Evolutionary conservation across 1,140 invertebrate genomes (phyloP), one percentile per base, ranked within the genome.

Genomic region (Telenomus remus): DNA sequence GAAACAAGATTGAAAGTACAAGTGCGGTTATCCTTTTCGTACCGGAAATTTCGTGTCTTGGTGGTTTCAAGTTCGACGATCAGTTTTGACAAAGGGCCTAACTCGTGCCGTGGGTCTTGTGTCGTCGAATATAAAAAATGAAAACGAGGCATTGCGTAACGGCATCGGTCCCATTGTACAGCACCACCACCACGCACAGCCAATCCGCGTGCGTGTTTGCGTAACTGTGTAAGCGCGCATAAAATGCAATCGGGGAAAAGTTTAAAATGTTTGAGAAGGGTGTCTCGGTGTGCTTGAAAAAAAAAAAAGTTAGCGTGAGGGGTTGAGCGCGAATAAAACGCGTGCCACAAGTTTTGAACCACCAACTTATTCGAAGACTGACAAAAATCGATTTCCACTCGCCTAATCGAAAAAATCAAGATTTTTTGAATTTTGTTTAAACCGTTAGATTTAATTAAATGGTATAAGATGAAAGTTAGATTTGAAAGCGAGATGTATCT

Each of bases 211-310:
- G 54, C 69, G 55, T 73, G 70, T 73, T 73, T 76, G 65, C 51
- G 60, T 65, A 70, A 54, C 69, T 56, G 42, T 56, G 68, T 69
- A 68, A 65, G 68, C 60, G 66, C 68, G 68, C 79, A 79, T 80
- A 78, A 82, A 81, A 76, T 77, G 75, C 70, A 66, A 80, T 79
- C 65, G 64, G 57, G 68, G 80, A 39, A 85, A 86, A 85, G 76
- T 87, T 87, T 88, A 86, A 86, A 88, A 84, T 86, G 84, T 83
- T 85, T 82, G 79, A 71, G 76, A 76, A 84, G 82, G 82, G 82
- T 85, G 79, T 59, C 19, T 27, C 54, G 60, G 53, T 54, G 61
- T 70, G 14, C 59, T 77, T 50, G 64, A 56, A 59, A 51, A 74
- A 79, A 71, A 75, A 71, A 79, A 78, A 74, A 72, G 59, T 65